A percentile compares a stretch with the other conserved stretches of the same genome.
These are phyloP conservation scores for Hydrotaea cyrtoneurina DNA, from an alignment of 2,888 invertebrate genomes.

Conservation along the genomic window DNA sequence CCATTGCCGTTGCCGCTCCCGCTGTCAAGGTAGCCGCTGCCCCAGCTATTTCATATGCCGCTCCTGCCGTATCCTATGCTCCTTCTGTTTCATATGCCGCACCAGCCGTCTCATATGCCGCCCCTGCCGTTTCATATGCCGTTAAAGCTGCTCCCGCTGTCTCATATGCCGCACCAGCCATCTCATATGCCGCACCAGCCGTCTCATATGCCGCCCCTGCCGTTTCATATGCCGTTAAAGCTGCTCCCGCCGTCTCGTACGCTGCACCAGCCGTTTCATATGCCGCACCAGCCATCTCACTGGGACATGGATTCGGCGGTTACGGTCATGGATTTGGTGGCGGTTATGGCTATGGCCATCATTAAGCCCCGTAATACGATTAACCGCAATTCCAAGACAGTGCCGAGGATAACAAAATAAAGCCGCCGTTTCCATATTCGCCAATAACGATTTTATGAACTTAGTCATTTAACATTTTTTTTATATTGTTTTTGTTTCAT, in stretches of 20 bases:
- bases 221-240: conserved; percentile 31
- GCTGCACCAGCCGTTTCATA: conserved; percentile 65
- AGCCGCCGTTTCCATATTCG: conserved; percentile 55
- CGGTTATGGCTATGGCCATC: conserved; percentile 67
- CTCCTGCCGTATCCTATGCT: conserved; percentile 39
- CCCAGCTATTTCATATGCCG: conserved; percentile 18
- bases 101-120: conserved; percentile 23
- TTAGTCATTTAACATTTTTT: conserved; percentile 49
- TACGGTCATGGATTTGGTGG: conserved; percentile 22
- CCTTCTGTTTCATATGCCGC: conserved; percentile 67
- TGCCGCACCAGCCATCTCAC: conserved; percentile 64
- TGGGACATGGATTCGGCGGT: conserved; percentile 53
- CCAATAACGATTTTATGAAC: conserved; percentile 51
- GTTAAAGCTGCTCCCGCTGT: conserved; percentile 52
- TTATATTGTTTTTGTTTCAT: conserved; percentile 16
- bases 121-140: conserved; percentile 24
- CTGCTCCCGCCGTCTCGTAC: conserved; percentile 59
- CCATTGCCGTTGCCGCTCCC: conserved; percentile 53
- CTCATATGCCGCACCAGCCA: conserved; percentile 41
- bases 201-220: conserved; percentile 63
- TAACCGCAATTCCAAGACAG: not conserved
- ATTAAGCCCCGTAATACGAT: not conserved
- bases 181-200: conserved; percentile 71
- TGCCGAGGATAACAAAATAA: not conserved
- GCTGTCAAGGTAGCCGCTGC: conserved; percentile 14